Evolutionary conservation across 2,888 invertebrate genomes (phyloP).

Genomic region (Lamellibrachia columna): DNA sequence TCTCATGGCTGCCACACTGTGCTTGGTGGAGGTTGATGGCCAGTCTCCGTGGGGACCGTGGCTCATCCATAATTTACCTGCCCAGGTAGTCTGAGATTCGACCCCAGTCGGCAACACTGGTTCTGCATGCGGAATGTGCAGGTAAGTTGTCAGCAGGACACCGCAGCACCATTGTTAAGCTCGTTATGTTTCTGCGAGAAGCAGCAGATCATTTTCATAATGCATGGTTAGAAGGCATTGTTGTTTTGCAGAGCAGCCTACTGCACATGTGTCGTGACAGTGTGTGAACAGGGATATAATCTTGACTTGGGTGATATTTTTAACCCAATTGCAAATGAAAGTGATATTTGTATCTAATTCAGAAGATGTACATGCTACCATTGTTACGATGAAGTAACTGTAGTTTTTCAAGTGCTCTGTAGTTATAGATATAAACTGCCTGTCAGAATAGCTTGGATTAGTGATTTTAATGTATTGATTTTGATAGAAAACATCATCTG

Average conservation of each 20-base stretch:
- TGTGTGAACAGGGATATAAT: background rate
- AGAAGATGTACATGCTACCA: background rate
- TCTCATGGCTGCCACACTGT: background rate
- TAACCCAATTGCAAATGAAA: background rate
- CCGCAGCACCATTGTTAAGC: background rate
- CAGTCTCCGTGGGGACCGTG: background rate
- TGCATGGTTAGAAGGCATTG: slow-evolving; percentile 7
- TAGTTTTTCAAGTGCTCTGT: background rate
- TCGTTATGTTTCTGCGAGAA: background rate
- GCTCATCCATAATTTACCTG: background rate
- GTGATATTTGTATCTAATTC: background rate
- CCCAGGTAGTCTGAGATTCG: background rate
- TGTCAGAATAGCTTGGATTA: background rate
- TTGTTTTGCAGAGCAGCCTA: background rate
- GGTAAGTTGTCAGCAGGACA: background rate
- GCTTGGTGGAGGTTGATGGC: background rate
- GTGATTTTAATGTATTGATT: background rate
- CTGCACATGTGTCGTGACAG: background rate
- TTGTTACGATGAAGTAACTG: background rate
- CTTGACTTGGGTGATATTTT: background rate
- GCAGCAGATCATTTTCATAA: background rate
- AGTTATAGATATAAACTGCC: background rate
- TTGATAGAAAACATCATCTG: background rate
- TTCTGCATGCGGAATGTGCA: background rate
- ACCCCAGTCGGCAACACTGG: background rate